Conservation (phyloP, 2,113 vertebrate genomes). For the Pelusios castaneus region DNA sequence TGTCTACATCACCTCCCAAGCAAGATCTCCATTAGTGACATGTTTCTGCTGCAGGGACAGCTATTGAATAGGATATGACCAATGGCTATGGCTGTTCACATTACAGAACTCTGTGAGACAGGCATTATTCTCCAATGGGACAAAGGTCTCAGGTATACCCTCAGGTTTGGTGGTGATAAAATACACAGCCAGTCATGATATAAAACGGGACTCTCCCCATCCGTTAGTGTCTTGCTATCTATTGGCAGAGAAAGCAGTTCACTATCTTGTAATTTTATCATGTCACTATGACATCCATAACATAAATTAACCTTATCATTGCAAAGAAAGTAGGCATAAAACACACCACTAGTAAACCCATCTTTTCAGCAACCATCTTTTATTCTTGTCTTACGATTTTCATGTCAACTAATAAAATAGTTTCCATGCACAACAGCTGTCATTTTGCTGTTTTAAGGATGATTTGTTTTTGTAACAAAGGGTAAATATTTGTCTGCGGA, state of each 20-base stretch:
- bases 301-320: not conserved
- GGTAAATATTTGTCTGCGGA: not conserved
- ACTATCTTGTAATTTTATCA: not conserved
- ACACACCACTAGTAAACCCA: not conserved
- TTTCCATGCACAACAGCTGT: not conserved
- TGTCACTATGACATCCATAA: not conserved
- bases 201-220: not conserved
- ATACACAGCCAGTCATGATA: not conserved
- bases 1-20: not conserved
- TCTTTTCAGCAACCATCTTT: not conserved
- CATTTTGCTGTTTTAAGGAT: conserved; percentile 6
- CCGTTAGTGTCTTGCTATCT: not conserved
- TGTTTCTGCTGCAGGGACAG: not conserved
- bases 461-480: not conserved
- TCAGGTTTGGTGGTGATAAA: not conserved
- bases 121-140: not conserved
- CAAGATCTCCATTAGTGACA: not conserved
- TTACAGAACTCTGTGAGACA: not conserved
- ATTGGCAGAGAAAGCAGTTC: not conserved
- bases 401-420: not conserved
- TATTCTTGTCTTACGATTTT: not conserved
- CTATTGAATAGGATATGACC: not conserved
- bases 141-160: not conserved
- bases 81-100: not conserved
- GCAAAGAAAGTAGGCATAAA: not conserved